Percentiles rank a stretch among this genome's conserved stretches.
phyloP scores from a whole-genome alignment of 2,797 vertebrate species.

The Periparus ater region DNA sequence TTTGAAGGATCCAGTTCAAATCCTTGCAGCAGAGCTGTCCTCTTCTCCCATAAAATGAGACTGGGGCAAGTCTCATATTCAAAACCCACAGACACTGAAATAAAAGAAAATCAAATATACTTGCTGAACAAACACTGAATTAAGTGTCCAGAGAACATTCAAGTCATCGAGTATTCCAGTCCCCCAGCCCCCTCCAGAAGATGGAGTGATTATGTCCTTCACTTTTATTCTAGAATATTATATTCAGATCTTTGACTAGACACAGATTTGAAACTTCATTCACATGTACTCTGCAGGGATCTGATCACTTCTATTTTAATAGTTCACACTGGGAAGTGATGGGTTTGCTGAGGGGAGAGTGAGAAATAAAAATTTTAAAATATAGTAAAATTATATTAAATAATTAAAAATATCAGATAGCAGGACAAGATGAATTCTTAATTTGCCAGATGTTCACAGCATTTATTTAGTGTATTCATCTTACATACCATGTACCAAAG shows the following conservation, averaged over 20 bases:
- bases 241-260: conserved; percentile 59
- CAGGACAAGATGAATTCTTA: not conserved
- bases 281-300: conserved; percentile 25
- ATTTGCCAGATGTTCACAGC: not conserved
- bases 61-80: conserved; percentile 97
- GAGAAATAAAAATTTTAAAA: not conserved
- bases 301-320: conserved; percentile 39
- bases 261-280: conserved; percentile 59
- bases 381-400: not conserved
- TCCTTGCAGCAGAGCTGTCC: conserved; percentile 91
- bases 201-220: conserved; percentile 5
- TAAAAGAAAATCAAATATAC: conserved; percentile 13
- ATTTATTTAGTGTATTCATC: not conserved
- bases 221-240: conserved; percentile 41
- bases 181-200: not conserved
- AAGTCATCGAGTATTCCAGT: not conserved
- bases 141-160: not conserved
- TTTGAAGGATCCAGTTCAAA: conserved; percentile 96
- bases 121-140: conserved; percentile 7
- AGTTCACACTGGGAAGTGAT: conserved; percentile 14
- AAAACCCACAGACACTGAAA: conserved; percentile 93
- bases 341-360: not conserved
- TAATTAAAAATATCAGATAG: not conserved
- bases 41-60: conserved; percentile 98
- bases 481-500: not conserved